These are phyloP conservation scores for Catonia carolina DNA, from an alignment of 2,888 invertebrate species.

Conservation along the genomic window DNA sequence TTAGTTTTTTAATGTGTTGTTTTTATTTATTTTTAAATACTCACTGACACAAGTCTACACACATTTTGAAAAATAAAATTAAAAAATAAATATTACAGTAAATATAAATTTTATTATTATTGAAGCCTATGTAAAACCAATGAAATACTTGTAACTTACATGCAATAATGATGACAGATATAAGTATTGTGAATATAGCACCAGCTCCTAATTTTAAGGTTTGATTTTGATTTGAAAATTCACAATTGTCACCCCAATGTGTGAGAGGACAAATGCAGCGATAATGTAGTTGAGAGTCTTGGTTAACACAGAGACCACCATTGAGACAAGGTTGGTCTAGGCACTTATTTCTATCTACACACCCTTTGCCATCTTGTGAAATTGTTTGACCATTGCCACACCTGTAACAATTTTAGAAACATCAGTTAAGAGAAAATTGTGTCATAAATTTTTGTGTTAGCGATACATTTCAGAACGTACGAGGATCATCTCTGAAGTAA, in stretches of 20 bases:
- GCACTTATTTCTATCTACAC: conserved; percentile 92
- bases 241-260: conserved; percentile 90
- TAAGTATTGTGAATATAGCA: conserved; percentile 92
- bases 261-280: conserved; percentile 87
- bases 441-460: too few species aligned
- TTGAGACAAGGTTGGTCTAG: conserved; percentile 87
- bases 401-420: conserved; percentile 54
- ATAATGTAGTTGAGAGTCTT: conserved; percentile 75
- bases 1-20: too few species aligned
- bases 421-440: too few species aligned
- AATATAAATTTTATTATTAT: too few species aligned
- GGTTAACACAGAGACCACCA: conserved; percentile 85
- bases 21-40: too few species aligned
- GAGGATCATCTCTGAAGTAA: too few species aligned
- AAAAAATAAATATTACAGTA: too few species aligned
- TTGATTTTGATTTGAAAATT: conserved; percentile 86
- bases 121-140: too few species aligned
- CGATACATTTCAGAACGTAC: too few species aligned
- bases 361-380: conserved; percentile 82
- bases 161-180: conserved; percentile 92
- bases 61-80: too few species aligned
- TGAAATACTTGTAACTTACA: conserved; percentile 85
- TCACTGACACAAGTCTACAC: too few species aligned
- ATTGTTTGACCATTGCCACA: conserved; percentile 89
- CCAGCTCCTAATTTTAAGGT: conserved; percentile 93